Evolutionary conservation across 2,113 vertebrate species (phyloP), one percentile per base, ranked within the genome.

Genomic region (Nicator chloris): DNA sequence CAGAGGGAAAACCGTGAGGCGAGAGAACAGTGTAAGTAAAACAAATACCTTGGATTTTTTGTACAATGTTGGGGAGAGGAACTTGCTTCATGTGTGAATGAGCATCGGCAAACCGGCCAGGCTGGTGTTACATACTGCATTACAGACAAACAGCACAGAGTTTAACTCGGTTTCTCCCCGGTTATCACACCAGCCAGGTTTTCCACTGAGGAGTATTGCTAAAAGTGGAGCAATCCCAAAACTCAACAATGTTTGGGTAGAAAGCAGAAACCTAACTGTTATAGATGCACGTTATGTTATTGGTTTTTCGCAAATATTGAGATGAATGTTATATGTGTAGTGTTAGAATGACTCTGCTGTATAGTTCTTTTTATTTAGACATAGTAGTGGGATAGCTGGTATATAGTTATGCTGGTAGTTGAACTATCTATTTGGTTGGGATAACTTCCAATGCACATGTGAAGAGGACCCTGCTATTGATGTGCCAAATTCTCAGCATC

Each of bases 1-100:
- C 54, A 24, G 13, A 31, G 33, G 37, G 65, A 39, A 56, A 9
- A 35, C 17, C 1, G 0, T 1, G 33, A 63, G 31, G 7, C 33
- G 33, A 50, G 22, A 24, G 24, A 23, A n/a, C 3, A 20, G 21
- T 1, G 33, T 9, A 13, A 8, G 44, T 28, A 26, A 61, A 73
- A 27, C 0, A 1, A 33, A 5, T 1, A 33, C 3, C 1, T 1
- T 6, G 27, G 10, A 9, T 1, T 2, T 71, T 75, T 40, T 50
- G 31, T 26, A 56, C 35, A 8, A 0, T 31, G 15, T 18, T 59
- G 51, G 26, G 16, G 51, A 61, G 33, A 53, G 5, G 30, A 56
- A 69, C 15, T 57, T 49, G 15, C 66, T 59, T 49, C 11, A 9
- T 0, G 1, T 27, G 42, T 27, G 63, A 57, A 72, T 0, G 2